Base-by-base conservation (phyloP, 1,140 invertebrate species). In the Proctacanthus coquilletti region DNA sequence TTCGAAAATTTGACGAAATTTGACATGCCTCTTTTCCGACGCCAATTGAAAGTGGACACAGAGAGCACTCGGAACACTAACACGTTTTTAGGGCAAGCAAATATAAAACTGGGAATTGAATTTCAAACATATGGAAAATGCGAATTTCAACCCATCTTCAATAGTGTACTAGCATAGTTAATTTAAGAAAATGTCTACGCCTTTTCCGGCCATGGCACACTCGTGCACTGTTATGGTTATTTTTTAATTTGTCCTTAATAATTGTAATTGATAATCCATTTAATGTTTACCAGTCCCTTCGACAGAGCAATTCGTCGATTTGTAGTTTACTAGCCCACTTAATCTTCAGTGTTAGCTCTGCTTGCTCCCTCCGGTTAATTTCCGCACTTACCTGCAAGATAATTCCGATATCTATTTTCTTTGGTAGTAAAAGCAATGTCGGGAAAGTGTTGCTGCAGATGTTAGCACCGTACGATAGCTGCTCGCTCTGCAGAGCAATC, bases 371-470 rank as follows among this genome's bases (percentile, higher is more conserved):
- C 0, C 23, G 13, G 13, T 13, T 27, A 27, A 9, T 27, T 27
- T 27, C 13, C 8, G 8, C 8, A 13, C 68, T 42, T 21, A 71
- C 61, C 62, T 72, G 64, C 15, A 69, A 42, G 31, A 74, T 57
- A 39, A 60, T 57, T 1, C 62, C 61, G 23, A 72, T 59, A 18
- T 72, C 69, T 6, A 74, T 63, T 35, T 65, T 63, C 39, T 64
- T 66, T 13, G 67, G 43, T 0, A 66, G 63, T 46, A 71, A 62
- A 11, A 71, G 42, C 37, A 73, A 57, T 17, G 61, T 60, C 3
- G 71, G 69, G 45, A 66, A 72, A 41, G 70, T 70, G 39, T 74
- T 74, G 34, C 59, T 66, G 41, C 62, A 67, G 11, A 67, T 53
- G 44, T 59, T 53, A 23, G 52, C 50, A 31, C 49, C 51, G 40